Evolutionary conservation across 1,140 invertebrate genomes (phyloP).

Genomic region (Bombyx mandarina): DNA sequence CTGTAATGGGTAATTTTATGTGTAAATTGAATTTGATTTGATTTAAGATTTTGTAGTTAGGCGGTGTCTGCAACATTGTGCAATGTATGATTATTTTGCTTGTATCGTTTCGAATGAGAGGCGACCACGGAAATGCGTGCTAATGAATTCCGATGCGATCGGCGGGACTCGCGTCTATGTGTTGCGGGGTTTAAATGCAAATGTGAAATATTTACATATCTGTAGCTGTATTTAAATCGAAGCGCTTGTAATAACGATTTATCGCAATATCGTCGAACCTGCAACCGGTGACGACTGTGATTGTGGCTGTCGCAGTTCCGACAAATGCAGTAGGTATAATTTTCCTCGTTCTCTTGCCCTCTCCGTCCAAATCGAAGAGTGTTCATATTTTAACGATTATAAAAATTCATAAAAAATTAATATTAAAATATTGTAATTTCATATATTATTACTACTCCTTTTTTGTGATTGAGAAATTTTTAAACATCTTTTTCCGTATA

Average conservation of each 20-base stretch:
- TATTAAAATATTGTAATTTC: too few species aligned
- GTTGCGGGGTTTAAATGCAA: conserved; percentile 12
- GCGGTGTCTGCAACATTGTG: conserved; percentile 41
- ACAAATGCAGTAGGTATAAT: conserved; percentile 18
- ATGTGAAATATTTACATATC: conserved; percentile 19
- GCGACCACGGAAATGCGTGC: conserved; percentile 21
- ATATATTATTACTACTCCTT: too few species aligned
- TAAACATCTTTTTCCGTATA: too few species aligned
- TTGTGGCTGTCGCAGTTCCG: background rate
- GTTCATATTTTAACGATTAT: conserved; percentile 51
- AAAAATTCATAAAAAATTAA: conserved; percentile 18
- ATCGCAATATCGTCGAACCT: background rate
- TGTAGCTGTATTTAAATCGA: background rate
- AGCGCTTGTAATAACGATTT: background rate
- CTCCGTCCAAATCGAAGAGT: conserved; percentile 63
- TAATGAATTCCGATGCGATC: conserved; percentile 51
- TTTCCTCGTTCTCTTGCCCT: conserved; percentile 45
- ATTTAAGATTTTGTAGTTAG: conserved; percentile 61
- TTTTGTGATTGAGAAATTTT: too few species aligned
- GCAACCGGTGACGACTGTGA: too few species aligned
- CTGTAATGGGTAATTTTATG: conserved; percentile 52
- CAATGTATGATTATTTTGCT: conserved; percentile 16
- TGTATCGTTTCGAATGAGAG: conserved; percentile 29
- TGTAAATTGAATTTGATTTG: conserved; percentile 49
- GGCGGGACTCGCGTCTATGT: conserved; percentile 22